Conservation (phyloP, 2,888 invertebrate species). For the Calliscelio sp. region DNA sequence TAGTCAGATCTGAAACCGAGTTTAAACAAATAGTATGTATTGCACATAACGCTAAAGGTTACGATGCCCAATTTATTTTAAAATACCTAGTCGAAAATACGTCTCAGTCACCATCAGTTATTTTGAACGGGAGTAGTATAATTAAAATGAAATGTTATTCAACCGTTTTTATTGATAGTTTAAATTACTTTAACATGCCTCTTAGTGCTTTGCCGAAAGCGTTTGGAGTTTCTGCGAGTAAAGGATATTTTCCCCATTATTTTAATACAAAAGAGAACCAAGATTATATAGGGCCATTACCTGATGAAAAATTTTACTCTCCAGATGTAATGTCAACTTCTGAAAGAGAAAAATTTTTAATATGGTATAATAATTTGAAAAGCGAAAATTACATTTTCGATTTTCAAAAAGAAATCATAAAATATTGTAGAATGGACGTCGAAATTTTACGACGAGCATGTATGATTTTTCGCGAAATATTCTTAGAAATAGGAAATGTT, state of each 20-base stretch:
- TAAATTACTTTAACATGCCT: constrained; percentile 77
- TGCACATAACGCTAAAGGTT: constrained; percentile 41
- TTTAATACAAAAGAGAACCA: constrained; percentile 73
- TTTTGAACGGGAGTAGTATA: constrained; percentile 61
- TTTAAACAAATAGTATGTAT: constrained; percentile 55
- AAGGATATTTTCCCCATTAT: constrained; percentile 74
- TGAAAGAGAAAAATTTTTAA: constrained; percentile 45
- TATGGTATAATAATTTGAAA: constrained; percentile 54
- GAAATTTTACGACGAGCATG: constrained; percentile 70
- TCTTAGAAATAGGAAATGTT: constrained; percentile 64
- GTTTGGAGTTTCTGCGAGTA: constrained; percentile 73
- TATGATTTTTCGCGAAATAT: constrained; percentile 66
- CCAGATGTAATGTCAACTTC: constrained; percentile 40
- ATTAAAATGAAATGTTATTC: constrained; percentile 7
- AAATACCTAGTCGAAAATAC: constrained; percentile 15
- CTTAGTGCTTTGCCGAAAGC: constrained; percentile 76
- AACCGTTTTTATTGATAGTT: constrained; percentile 55
- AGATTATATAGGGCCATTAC: constrained; percentile 67
- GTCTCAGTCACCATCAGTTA: constrained; percentile 52
- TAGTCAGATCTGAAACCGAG: constrained; percentile 10
- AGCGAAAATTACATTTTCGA: constrained; percentile 51
- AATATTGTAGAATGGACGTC: constrained; percentile 73
- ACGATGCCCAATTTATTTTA: constrained; percentile 19
- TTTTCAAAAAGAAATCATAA: constrained; percentile 69
- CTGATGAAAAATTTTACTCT: constrained; percentile 34